Evolutionary conservation across 2,113 vertebrate genomes (phyloP).

Genomic region (Melanotaenia duboulayi): DNA sequence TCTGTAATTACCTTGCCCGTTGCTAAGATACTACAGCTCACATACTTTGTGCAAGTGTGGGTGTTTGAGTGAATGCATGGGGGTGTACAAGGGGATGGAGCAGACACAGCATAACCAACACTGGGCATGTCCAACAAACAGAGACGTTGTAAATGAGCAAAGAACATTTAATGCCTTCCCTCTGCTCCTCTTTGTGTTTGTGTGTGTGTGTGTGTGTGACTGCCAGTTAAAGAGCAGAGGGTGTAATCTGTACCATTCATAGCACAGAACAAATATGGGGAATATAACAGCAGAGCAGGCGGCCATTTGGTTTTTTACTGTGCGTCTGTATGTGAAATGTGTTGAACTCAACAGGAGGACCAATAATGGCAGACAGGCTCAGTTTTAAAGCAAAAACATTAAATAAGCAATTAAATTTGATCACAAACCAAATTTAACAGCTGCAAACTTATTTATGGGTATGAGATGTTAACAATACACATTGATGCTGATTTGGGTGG

Average conservation of each 20-base stretch:
- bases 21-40: conserved; percentile 88
- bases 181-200: conserved; percentile 38
- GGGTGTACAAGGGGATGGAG: conserved; percentile 73
- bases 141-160: conserved; percentile 68
- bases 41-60: conserved; percentile 84
- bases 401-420: conserved; percentile 5
- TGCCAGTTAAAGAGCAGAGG: conserved; percentile 42
- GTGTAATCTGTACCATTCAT: conserved; percentile 55
- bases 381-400: background rate
- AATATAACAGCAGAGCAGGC: conserved; percentile 54
- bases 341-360: conserved; percentile 34
- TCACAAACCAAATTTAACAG: conserved; percentile 3
- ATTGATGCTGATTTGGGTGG: conserved; percentile 64
- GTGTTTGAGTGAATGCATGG: conserved; percentile 82
- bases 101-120: conserved; percentile 72
- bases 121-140: conserved; percentile 73
- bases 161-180: conserved; percentile 64
- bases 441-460: conserved; percentile 6
- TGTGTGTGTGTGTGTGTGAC: conserved; percentile 41
- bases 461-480: conserved; percentile 34
- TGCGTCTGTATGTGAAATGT: conserved; percentile 38
- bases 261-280: conserved; percentile 41
- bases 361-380: conserved; percentile 15
- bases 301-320: conserved; percentile 53
- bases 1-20: conserved; percentile 87